Base-by-base conservation (phyloP, 2,888 invertebrate genomes). In the Polydrusus pterygomalis region DNA sequence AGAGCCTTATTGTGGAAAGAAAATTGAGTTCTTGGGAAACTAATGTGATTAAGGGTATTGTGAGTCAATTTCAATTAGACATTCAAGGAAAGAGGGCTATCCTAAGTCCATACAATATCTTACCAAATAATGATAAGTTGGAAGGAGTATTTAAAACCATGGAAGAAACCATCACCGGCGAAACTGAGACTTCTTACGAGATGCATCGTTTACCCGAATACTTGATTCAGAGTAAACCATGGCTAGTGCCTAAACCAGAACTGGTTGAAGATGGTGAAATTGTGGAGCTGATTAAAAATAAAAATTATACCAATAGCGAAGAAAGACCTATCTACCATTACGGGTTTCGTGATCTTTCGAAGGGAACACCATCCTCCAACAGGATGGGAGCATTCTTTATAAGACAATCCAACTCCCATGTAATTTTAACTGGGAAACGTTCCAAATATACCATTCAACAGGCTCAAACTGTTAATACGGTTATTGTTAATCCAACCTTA, bases 161-260 rank as follows among this genome's bases (percentile, higher is more conserved):
- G 92, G 94, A 94, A 87, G 90, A 91, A 79, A 91, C 93, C 47
- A 91, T 94, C 30, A 91, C 91, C 58, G 94, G 94, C 62, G 90
- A 91, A 84, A 92, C 92, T 80, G 93, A 93, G 81, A 92, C 92
- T 17, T 83, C 91, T 13, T 94, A 94, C 86, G 90, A 93, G 58
- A 89, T 94, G 56, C 89, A 90, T 11, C 91, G 91, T 7, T 86
- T 93, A 63, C 89, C 91, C 7, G 87, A 91, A 18, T 89, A 90
- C 83, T 87, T 90, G 84, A 85, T 91, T 51, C 88, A 91, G 64
- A 87, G 88, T 69, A 91, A 85, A 91, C 91, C 91, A 0, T 86
- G 89, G 78, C 88, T 91, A 79, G 89, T 88, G 47, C 89, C 89
- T 6, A 76, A 88, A 60, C 87, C 87, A 1, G 87, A 91, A 30